A percentile compares a stretch with the other conserved stretches of the same genome.
These are phyloP conservation scores for Sebastes miniatus DNA, from an alignment of 2,797 vertebrate species.

Conservation along the genomic window DNA sequence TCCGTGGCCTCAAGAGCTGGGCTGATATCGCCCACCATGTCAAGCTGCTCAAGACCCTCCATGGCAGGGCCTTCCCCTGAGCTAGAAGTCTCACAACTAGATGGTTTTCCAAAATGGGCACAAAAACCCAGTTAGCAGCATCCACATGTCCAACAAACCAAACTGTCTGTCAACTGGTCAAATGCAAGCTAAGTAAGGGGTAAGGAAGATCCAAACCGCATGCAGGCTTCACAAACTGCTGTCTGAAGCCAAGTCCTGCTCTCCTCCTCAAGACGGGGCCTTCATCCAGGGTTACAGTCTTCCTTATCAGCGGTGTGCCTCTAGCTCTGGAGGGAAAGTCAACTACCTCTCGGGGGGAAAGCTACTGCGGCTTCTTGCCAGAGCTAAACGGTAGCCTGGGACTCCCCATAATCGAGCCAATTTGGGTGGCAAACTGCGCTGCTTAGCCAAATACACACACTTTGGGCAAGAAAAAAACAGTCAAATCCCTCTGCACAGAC, in stretches of 20 bases:
- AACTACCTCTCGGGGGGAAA: conserved; percentile 14
- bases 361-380: conserved; percentile 27
- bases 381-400: conserved; percentile 8
- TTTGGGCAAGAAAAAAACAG: neutral
- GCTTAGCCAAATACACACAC: conserved; percentile 8
- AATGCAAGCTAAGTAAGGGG: neutral
- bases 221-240: conserved; percentile 32
- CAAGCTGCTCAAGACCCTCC: conserved; percentile 90
- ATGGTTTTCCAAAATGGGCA: conserved; percentile 24
- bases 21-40: conserved; percentile 92
- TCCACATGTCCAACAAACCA: conserved; percentile 43
- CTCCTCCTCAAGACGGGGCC: conserved; percentile 21
- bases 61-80: conserved; percentile 69
- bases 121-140: conserved; percentile 19
- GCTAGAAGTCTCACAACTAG: conserved; percentile 23
- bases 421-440: conserved; percentile 14
- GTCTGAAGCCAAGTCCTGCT: conserved; percentile 34
- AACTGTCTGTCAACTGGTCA: neutral
- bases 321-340: conserved; percentile 6
- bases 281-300: conserved; percentile 41
- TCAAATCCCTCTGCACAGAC: neutral
- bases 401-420: conserved; percentile 13
- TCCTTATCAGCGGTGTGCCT: conserved; percentile 18
- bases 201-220: conserved; percentile 19
- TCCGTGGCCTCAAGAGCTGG: conserved; percentile 97